Percentiles rank a stretch among this genome's conserved stretches.
Conservation (phyloP, 2,888 invertebrate species). For the Agrotis puta region DNA sequence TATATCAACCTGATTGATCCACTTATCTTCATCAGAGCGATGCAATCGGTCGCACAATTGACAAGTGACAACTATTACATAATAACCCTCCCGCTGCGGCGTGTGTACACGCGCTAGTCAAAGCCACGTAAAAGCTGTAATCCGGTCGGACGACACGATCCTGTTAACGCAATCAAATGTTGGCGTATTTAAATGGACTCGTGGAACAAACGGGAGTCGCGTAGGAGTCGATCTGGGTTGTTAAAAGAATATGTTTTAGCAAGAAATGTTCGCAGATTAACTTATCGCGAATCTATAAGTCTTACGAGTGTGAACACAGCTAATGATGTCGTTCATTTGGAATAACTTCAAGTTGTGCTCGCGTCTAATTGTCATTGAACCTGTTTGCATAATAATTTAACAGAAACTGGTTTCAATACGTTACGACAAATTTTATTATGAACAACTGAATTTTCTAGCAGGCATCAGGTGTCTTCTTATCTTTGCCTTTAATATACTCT, state of each 20-base stretch:
- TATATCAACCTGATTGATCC: constrained; percentile 47
- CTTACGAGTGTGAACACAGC: constrained; percentile 21
- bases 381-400: constrained; percentile 30
- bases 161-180: constrained; percentile 64
- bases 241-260: constrained; percentile 39
- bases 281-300: constrained; percentile 24
- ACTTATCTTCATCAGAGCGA: constrained; percentile 46
- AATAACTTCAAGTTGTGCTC: constrained; percentile 9
- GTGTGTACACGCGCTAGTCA: constrained; percentile 48
- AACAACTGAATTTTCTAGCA: constrained; percentile 14
- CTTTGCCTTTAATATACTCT: no score
- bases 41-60: constrained; percentile 40
- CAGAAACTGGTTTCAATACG: constrained; percentile 28
- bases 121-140: constrained; percentile 58
- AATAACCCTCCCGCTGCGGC: constrained; percentile 47
- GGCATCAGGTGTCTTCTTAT: neutral
- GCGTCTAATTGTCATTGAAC: constrained; percentile 37
- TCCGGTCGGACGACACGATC: constrained; percentile 56
- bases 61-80: constrained; percentile 55
- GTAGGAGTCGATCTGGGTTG: constrained; percentile 49
- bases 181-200: constrained; percentile 57
- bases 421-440: constrained; percentile 4
- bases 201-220: constrained; percentile 39
- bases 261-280: constrained; percentile 36
- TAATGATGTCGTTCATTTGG: constrained; percentile 33